phyloP scores from a whole-genome alignment of 2,888 invertebrate genomes.

The Pherbina coryleti region DNA sequence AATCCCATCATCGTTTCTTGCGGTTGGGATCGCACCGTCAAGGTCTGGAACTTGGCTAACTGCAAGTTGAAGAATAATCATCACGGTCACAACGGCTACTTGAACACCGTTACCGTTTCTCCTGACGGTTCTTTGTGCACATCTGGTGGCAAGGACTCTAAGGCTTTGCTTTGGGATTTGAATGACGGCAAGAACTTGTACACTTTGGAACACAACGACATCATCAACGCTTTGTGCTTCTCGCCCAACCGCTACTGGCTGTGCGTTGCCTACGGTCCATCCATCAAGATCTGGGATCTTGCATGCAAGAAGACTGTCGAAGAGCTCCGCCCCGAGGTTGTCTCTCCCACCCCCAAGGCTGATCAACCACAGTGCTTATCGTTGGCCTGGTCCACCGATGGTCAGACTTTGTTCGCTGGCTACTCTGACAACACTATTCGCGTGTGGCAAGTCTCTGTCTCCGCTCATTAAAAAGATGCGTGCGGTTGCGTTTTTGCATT shows the following conservation, averaged over 20 bases:
- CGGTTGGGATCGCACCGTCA: constrained; percentile 98
- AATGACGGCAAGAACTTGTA: constrained; percentile 99
- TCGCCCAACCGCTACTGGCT: constrained; percentile 99
- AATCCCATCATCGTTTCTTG: constrained; percentile 99
- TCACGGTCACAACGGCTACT: constrained; percentile 94
- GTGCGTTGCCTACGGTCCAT: constrained; percentile 98
- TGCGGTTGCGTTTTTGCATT: constrained; percentile 1
- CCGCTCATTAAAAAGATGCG: constrained; percentile 77
- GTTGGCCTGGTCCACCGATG: constrained; percentile 98
- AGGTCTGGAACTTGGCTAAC: constrained; percentile 99
- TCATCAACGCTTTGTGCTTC: constrained; percentile 98
- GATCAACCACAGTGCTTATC: constrained; percentile 97
- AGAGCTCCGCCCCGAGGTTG: constrained; percentile 96
- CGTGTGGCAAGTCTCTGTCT: constrained; percentile 97
- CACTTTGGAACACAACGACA: constrained; percentile 97
- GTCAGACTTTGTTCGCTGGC: constrained; percentile 98
- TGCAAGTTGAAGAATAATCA: constrained; percentile 99
- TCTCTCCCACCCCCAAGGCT: constrained; percentile 81
- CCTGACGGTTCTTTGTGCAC: constrained; percentile 99
- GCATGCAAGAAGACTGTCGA: constrained; percentile 99
- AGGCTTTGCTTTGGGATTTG: constrained; percentile 99
- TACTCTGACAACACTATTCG: constrained; percentile 98
- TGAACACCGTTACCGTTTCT: constrained; percentile 98
- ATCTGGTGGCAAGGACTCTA: constrained; percentile 99
- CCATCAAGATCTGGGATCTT: constrained; percentile 99